Evolutionary conservation across 1,140 invertebrate species (phyloP).

Genomic region (Apocrypta bakeri): DNA sequence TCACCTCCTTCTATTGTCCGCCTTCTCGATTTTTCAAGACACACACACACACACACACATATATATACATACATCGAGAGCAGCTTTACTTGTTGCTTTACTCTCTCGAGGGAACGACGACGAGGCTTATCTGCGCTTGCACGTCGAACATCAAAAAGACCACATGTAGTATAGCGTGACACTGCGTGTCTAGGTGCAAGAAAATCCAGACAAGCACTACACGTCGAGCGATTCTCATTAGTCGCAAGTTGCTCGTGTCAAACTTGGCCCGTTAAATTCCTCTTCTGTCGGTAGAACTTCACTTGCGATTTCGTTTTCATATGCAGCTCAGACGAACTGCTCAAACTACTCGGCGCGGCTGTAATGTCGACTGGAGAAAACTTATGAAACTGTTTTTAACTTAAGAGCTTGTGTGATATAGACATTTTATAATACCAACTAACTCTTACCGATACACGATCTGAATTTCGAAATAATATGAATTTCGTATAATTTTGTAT

Average conservation of each 20-base stretch:
- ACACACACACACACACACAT: no score
- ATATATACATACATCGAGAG: background rate
- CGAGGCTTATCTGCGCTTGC: background rate
- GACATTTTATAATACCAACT: no score
- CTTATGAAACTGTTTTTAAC: no score
- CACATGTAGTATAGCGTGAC: no score
- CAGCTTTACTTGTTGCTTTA: background rate
- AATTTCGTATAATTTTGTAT: no score
- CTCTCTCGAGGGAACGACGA: background rate
- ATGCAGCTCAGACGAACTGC: background rate
- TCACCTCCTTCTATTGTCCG: background rate
- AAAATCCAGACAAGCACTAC: no score
- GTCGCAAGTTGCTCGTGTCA: background rate
- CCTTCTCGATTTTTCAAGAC: background rate
- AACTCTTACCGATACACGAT: no score
- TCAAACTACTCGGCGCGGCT: background rate
- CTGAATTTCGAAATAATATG: no score
- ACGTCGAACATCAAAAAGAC: background rate
- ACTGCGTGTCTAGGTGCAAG: no score
- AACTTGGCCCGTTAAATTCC: background rate
- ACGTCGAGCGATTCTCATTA: background rate
- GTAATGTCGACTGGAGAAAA: background rate
- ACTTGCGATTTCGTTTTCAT: background rate
- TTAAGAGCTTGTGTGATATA: no score
- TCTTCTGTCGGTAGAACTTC: background rate